Percentiles rank a stretch among this genome's conserved stretches.
phyloP scores from a whole-genome alignment of 2,888 invertebrate genomes.

The Dryococelus australis region DNA sequence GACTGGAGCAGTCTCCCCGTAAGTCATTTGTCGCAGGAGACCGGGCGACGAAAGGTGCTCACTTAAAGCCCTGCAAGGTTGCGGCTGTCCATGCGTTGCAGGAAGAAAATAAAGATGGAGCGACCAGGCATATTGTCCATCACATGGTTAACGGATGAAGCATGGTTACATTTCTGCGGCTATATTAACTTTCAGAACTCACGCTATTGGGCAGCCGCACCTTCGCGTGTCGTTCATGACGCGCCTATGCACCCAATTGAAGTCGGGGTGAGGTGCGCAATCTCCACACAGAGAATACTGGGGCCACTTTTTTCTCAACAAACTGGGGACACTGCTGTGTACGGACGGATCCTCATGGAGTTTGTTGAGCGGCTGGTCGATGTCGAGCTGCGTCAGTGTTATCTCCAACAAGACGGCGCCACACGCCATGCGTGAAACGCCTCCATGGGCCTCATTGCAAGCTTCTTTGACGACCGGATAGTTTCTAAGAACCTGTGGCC shows the following conservation, averaged over 20 bases:
- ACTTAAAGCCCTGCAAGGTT: too few species aligned
- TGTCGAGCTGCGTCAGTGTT: background rate
- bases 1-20: too few species aligned
- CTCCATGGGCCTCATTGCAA: background rate
- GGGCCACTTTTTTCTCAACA: background rate
- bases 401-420: background rate
- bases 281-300: too few species aligned
- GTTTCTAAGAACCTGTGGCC: slow-evolving; percentile 23
- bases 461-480: background rate
- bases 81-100: too few species aligned
- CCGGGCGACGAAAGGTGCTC: too few species aligned
- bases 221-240: background rate
- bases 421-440: background rate
- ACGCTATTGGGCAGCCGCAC: too few species aligned
- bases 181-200: too few species aligned
- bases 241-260: background rate
- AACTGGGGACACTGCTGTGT: background rate
- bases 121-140: too few species aligned
- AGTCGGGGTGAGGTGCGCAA: background rate
- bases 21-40: too few species aligned
- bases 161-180: too few species aligned
- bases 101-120: too few species aligned
- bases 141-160: too few species aligned
- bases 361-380: background rate
- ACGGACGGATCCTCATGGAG: background rate